Percentiles rank a stretch among this genome's conserved stretches.
phyloP scores from a whole-genome alignment of 2,113 vertebrate genomes.

The human region DNA sequence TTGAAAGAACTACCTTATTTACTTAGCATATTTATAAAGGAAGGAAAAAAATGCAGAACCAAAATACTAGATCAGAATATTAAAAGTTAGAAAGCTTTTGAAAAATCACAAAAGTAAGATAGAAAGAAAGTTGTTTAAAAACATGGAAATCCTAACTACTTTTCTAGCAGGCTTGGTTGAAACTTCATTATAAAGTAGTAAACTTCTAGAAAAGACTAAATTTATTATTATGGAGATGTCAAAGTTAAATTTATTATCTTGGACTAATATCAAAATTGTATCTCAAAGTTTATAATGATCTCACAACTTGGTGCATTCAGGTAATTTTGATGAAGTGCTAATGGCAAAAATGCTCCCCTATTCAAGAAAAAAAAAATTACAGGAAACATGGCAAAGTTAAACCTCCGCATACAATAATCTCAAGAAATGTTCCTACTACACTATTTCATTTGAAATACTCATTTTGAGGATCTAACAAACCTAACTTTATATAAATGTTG shows the following conservation, averaged over 20 bases:
- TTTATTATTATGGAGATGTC: background rate
- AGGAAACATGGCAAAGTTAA: background rate
- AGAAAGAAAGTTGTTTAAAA: background rate
- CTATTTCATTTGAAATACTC: background rate
- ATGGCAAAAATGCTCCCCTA: background rate
- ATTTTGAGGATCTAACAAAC: background rate
- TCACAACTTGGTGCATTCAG: background rate
- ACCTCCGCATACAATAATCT: background rate
- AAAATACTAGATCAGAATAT: background rate
- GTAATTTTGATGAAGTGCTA: background rate
- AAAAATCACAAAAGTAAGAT: background rate
- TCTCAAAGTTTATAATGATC: background rate
- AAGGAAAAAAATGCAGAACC: background rate
- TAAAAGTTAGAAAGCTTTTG: background rate
- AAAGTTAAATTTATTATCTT: background rate
- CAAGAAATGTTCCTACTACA: background rate
- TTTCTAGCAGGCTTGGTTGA: background rate
- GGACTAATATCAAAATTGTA: background rate
- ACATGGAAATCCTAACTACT: background rate
- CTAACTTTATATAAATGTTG: background rate
- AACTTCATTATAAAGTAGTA: slow-evolving; percentile 7
- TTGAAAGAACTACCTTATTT: background rate
- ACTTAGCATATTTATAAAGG: background rate
- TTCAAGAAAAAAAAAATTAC: background rate
- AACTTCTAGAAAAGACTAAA: background rate